These are phyloP conservation scores for Gnathonemus longibarbis DNA, from an alignment of 2,113 vertebrate genomes.

Conservation along the genomic window DNA sequence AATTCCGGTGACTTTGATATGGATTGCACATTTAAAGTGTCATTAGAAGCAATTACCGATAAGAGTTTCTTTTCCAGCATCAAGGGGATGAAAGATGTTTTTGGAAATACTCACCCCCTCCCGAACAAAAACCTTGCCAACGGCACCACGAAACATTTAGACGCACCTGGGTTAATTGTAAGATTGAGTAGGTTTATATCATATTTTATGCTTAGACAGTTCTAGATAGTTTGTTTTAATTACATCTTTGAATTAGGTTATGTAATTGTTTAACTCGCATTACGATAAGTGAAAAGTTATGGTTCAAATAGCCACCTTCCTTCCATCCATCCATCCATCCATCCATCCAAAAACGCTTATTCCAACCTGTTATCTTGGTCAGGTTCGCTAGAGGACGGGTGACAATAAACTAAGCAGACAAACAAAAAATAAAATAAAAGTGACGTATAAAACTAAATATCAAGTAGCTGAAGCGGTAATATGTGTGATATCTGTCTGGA, in stretches of 20 bases:
- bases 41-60: not conserved
- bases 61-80: not conserved
- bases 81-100: not conserved
- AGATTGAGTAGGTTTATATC: not conserved
- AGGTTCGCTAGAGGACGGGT: not conserved
- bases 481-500: not conserved
- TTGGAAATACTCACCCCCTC: not conserved
- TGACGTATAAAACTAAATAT: not conserved
- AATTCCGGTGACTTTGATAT: slow-evolving; percentile 19
- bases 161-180: not conserved
- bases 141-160: not conserved
- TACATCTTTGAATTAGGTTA: not conserved
- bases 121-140: not conserved
- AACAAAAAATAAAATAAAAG: not conserved
- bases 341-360: not conserved
- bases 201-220: not conserved
- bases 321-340: not conserved
- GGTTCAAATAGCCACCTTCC: not conserved
- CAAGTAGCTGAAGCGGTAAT: not conserved
- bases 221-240: not conserved
- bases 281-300: not conserved
- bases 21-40: slow-evolving; percentile 6
- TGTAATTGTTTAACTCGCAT: not conserved
- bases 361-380: not conserved
- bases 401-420: not conserved